Evolutionary conservation across 2,797 vertebrate genomes (phyloP).

Genomic region (Menidia menidia): DNA sequence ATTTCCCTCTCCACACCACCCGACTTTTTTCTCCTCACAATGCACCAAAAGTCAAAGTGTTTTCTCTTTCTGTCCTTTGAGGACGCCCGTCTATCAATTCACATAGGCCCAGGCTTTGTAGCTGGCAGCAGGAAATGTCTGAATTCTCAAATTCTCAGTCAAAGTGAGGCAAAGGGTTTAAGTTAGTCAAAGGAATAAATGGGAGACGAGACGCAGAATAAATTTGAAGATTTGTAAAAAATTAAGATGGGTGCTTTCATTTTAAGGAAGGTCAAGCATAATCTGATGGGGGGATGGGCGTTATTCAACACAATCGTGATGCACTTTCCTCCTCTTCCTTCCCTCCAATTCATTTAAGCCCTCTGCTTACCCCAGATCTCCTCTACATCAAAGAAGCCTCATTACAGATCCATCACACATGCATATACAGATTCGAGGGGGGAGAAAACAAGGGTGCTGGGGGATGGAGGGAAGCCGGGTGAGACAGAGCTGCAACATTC

Average conservation of each 20-base stretch:
- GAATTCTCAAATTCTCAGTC: slow-evolving; percentile 11
- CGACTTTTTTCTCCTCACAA: slow-evolving; percentile 30
- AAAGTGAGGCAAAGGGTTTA: slow-evolving; percentile 15
- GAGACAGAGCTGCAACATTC: slow-evolving; percentile 10
- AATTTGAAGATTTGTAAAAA: not conserved
- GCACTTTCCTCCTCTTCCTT: slow-evolving; percentile 53
- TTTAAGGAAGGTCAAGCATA: slow-evolving; percentile 6
- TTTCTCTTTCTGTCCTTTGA: slow-evolving; percentile 41
- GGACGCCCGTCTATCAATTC: slow-evolving; percentile 55
- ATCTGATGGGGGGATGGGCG: slow-evolving; percentile 33
- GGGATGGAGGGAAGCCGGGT: not conserved
- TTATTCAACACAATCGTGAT: slow-evolving; percentile 25
- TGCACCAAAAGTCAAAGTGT: slow-evolving; percentile 39
- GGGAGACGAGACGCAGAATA: slow-evolving; percentile 4
- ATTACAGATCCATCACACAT: slow-evolving; percentile 51
- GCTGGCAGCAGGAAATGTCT: slow-evolving; percentile 45
- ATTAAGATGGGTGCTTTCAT: slow-evolving; percentile 19
- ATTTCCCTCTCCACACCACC: slow-evolving; percentile 30
- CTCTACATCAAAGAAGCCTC: slow-evolving; percentile 62
- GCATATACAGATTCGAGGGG: slow-evolving; percentile 34
- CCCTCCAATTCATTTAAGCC: slow-evolving; percentile 36
- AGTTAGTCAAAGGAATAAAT: slow-evolving; percentile 41
- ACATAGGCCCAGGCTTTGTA: slow-evolving; percentile 50
- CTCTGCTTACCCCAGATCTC: slow-evolving; percentile 52
- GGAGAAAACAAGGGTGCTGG: slow-evolving; percentile 9